Conservation (phyloP, 2,113 vertebrate genomes). For the Neotoma lepida region DNA sequence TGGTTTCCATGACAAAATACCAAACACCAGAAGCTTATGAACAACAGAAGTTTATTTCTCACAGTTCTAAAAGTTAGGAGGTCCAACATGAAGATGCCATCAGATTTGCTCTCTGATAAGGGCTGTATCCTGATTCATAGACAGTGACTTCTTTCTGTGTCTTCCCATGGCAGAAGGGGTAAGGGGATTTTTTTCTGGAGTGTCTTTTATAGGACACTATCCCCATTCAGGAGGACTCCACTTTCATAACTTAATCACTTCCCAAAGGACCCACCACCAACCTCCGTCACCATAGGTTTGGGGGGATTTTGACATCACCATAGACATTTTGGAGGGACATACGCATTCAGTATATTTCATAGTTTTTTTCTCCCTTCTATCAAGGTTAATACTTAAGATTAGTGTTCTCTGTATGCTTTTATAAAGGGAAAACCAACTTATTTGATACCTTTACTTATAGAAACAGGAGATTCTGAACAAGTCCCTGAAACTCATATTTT, state of each 20-base stretch:
- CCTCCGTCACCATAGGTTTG: too few relatives aligned
- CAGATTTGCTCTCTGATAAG: background rate
- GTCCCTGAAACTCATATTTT: slow-evolving; percentile 41
- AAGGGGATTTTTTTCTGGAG: background rate
- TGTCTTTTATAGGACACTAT: background rate
- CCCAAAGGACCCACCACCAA: background rate
- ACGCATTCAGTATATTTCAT: background rate
- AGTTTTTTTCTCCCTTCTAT: slow-evolving; percentile 17
- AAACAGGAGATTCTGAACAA: background rate
- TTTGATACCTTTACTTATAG: background rate
- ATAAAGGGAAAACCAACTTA: background rate
- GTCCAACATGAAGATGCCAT: background rate
- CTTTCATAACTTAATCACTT: background rate
- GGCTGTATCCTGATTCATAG: background rate
- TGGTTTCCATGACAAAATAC: background rate
- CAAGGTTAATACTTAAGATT: slow-evolving; percentile 50
- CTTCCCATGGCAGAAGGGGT: background rate
- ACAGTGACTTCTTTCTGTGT: background rate
- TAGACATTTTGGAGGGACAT: background rate
- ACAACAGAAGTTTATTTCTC: background rate
- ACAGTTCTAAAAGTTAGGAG: background rate
- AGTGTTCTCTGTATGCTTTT: background rate
- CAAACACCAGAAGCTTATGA: background rate
- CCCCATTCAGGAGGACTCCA: background rate
- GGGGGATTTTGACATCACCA: background rate